Conservation (phyloP, 2,113 vertebrate species). For the Speoplatyrhinus poulsoni region DNA sequence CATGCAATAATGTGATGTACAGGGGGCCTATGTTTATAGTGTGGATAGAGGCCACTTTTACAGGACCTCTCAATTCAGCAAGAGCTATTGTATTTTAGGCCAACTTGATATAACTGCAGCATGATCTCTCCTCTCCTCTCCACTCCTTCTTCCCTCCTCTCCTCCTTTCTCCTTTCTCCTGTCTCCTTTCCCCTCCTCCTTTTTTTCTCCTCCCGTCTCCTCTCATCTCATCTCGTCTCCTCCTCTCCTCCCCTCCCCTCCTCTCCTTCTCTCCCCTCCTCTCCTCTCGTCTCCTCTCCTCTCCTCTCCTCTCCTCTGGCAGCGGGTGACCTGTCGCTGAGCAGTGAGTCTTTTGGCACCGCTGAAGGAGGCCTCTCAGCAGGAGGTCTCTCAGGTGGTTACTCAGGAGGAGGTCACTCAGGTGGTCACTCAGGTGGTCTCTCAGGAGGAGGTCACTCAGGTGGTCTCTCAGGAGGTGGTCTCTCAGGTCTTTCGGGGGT, state of each 20-base stretch:
- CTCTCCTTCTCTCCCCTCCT: neutral
- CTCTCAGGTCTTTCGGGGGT: neutral
- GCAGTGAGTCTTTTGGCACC: neutral
- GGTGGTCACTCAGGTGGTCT: too few species aligned
- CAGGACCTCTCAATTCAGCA: too few species aligned
- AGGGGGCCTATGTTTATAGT: too few species aligned
- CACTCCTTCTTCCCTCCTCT: neutral
- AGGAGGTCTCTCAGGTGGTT: too few species aligned
- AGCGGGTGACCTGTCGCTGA: constrained; percentile 19
- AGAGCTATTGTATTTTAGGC: too few species aligned
- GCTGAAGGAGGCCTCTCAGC: too few species aligned
- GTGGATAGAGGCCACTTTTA: too few species aligned
- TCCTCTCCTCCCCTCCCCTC: neutral
- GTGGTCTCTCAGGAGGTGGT: too few species aligned
- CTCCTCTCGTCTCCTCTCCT: neutral
- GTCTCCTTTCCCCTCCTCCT: neutral
- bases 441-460: too few species aligned
- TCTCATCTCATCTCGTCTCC: neutral
- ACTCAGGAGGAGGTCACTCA: too few species aligned
- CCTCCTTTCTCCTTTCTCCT: neutral
- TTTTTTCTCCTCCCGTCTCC: neutral
- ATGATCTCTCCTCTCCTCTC: neutral
- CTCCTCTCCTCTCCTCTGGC: constrained; percentile 5
- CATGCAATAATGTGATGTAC: too few species aligned
- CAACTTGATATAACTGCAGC: neutral